A percentile compares a stretch with the other conserved stretches of the same genome.
Conservation (phyloP, 2,113 vertebrate genomes). For the Prolemur simus region DNA sequence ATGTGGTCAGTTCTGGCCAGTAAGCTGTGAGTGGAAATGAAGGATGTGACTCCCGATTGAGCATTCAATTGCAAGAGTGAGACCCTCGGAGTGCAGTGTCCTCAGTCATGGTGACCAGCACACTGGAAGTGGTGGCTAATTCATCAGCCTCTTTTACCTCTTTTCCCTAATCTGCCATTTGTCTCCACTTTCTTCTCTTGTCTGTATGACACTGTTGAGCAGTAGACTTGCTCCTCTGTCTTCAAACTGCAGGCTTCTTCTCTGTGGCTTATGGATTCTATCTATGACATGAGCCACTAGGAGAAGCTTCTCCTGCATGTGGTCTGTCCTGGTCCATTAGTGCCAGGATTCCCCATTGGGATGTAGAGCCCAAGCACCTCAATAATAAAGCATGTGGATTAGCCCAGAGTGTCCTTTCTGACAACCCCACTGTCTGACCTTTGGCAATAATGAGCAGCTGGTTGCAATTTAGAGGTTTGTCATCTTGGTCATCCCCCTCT, state of each 20-base stretch:
- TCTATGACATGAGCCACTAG: not conserved
- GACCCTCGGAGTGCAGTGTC: not conserved
- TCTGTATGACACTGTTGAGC: not conserved
- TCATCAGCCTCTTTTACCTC: not conserved
- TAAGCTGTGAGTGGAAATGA: not conserved
- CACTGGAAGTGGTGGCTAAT: fast-evolving
- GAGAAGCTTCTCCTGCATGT: not conserved
- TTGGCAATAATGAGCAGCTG: not conserved
- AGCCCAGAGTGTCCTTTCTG: not conserved
- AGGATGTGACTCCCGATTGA: not conserved
- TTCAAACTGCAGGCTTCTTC: not conserved
- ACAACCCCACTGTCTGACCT: not conserved
- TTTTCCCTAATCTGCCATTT: not conserved
- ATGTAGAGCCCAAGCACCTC: not conserved
- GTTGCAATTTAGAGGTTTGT: not conserved
- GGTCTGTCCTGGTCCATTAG: not conserved
- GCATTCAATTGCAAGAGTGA: not conserved
- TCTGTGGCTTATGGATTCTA: not conserved
- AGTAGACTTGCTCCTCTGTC: not conserved
- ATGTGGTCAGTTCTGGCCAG: not conserved
- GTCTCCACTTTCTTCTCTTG: not conserved
- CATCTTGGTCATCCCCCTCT: not conserved
- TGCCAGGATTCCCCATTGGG: not conserved
- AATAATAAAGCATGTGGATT: not conserved
- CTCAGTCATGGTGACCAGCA: not conserved